Evolutionary conservation across 2,797 vertebrate species (phyloP), one percentile per base, ranked within the genome.

Genomic region (Melanotaenia boesemani): DNA sequence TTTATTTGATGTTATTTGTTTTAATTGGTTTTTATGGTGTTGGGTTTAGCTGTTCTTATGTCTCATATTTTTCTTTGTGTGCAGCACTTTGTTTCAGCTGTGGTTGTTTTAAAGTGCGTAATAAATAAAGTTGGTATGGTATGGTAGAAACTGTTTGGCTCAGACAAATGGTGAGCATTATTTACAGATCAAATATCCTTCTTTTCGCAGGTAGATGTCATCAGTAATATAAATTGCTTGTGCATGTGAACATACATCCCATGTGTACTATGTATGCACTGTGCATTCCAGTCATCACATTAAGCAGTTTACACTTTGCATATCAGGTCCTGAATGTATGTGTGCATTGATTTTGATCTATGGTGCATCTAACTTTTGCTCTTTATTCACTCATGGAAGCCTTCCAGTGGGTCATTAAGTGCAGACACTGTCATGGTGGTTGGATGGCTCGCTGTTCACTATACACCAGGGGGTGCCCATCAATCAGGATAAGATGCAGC

Each of bases 401-500:
- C 83, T 81, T 81, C 63, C 24, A 76, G 87, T 32, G 34, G 80
- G 69, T 86, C 85, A 90, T 92, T 91, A 91, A 79, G 70, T 73
- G 72, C 68, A 60, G 60, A 82, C 56, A 78, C 82, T 79, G 86
- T 81, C 86, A 87, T 13, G 36, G 68, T 73, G 76, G 76, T 77
- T 16, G 69, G 71, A 82, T 65, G 78, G 70, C 85, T 76, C 30
- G 12, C 78, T 62, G 72, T 73, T 82, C 84, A 39, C 76, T 72
- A 32, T 80, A 76, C 88, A 81, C 89, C 77, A 70, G 88, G 80
- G 88, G 86, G 70, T 67, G 76, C 58, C 85, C 87, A 92, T 93
- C 91, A 86, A 86, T 94, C 92, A 90, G 67, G 36, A 67, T 16
- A 48, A 64, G 70, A 89, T 83, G 80, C 90, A 75, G 62, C 61